Base-by-base conservation (phyloP, 2,888 invertebrate genomes). In the Pyrgus malvae region DNA sequence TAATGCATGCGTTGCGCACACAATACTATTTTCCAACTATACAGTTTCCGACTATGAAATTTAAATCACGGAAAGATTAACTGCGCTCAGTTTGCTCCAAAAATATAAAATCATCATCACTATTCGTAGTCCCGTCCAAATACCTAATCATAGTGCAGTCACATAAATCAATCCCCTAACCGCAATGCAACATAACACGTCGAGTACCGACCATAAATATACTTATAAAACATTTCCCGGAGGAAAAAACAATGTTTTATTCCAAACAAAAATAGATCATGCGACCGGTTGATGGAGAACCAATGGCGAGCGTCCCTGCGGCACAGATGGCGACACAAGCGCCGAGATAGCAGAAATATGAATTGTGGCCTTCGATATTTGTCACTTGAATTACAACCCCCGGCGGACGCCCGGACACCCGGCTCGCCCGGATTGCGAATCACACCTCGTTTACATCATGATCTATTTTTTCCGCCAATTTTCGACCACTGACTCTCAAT, bases 311-410 rank as follows among this genome's bases (percentile, higher is more conserved):
- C 71, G 72, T 79, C 84, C 86, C 85, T 73, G 75, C 76, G 80
- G 86, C 88, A 82, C 89, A 90, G 88, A 90, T 89, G 89, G 89
- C 83, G 86, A 75, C 85, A 79, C 81, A 71, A 76, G 76, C 78
- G 83, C 84, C 68, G 78, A 86, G 90, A 90, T 89, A 89, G 89
- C 88, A 86, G 73, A 89, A 88, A 90, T 88, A 88, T 90, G 88
- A 89, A 83, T 83, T 89, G 88, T 84, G 76, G 83, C 84, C 70
- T 86, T 85, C 89, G 90, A 91, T 91, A 90, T 91, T 91, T 91
- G 91, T 90, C 91, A 91, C 85, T 86, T 88, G 89, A 91, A 83
- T 88, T 90, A 90, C 81, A 81, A 84, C 83, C 81, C 90, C 88
- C 90, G 77, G 68, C 78, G 85, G 90, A 64, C 48, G 37, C 37